These are phyloP conservation scores for Catocala sponsa DNA, from an alignment of 2,888 invertebrate species.

Conservation along the genomic window DNA sequence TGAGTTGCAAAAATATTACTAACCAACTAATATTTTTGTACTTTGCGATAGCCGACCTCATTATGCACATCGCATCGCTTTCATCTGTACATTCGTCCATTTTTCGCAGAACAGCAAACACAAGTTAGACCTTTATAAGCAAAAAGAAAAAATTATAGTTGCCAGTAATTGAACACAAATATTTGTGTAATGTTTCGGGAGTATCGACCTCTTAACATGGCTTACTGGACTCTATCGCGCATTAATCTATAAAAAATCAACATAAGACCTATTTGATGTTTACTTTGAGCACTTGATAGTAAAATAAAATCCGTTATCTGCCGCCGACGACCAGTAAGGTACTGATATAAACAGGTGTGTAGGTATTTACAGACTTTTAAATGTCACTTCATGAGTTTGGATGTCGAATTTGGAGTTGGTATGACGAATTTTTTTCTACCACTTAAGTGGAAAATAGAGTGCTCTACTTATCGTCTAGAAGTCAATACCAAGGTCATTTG, in stretches of 20 bases:
- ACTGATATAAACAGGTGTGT: constrained; percentile 78
- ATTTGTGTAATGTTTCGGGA: constrained; percentile 69
- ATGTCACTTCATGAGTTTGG: constrained; percentile 49
- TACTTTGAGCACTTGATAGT: constrained; percentile 80
- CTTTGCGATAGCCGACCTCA: no score
- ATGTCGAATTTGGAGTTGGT: constrained; percentile 47
- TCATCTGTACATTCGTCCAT: no score
- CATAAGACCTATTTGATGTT: constrained; percentile 71
- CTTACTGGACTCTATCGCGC: constrained; percentile 61
- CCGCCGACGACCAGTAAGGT: constrained; percentile 53
- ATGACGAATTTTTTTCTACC: neutral
- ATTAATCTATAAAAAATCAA: constrained; percentile 84
- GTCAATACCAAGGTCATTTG: no score
- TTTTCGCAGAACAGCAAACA: no score
- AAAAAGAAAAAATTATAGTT: constrained; percentile 29
- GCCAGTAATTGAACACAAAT: constrained; percentile 65
- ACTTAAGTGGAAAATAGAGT: neutral
- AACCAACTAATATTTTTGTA: no score
- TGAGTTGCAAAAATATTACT: no score
- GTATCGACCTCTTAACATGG: constrained; percentile 70
- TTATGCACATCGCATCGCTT: no score
- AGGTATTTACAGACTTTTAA: constrained; percentile 55
- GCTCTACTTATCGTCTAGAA: no score
- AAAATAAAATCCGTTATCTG: constrained; percentile 67
- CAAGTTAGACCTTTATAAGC: neutral